Base-by-base conservation (phyloP, 2,797 vertebrate genomes). In the Gymnothorax javanicus region DNA sequence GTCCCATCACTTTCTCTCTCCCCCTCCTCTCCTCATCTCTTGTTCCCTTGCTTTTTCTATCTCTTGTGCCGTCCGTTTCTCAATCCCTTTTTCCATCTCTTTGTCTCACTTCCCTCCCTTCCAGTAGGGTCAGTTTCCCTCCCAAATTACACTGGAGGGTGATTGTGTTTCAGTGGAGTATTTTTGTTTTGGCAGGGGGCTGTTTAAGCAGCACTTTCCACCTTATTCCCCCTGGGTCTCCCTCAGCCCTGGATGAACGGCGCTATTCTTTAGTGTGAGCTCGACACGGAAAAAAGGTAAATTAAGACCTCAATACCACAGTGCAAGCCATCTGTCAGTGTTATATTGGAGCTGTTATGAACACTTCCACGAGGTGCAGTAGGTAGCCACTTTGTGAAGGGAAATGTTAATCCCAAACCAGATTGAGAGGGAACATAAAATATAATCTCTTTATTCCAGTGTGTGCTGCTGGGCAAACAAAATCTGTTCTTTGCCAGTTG, bases 1-100 rank as follows among this genome's bases (percentile, higher is more conserved):
- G 85, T 85, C 85, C 87, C 71, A 4, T 62, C 4, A 7, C 23
- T 8, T n/a, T 67, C 62, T 43, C 83, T 82, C 86, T 7, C 86
- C 92, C 91, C 93, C 90, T 89, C 91, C 92, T 92, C 91, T 91
- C 93, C 91, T 90, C 88, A 91, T 89, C 91, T 88, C 71, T 92
- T 92, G 91, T 91, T 88, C 93, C 88, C 56, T 84, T 84, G 54
- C 6, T 69, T 33, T 23, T 17, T 25, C 69, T 67, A 5, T n/a
- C 23, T 64, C 23, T 67, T n/a, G 23, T n/a, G 8, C 6, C 4
- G 20, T n/a, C 3, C 20, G 7, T 64, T 23, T 64, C 17, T 64
- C 20, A 23, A 17, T n/a, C 62, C n/a, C 62, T 67, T 7, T 5
- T 6, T 62, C 60, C 23, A 3, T 62, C 15, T 62, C 60, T 62